These are phyloP conservation scores for Sebastolobus alascanus DNA, from an alignment of 2,797 vertebrate species.

Conservation along the genomic window DNA sequence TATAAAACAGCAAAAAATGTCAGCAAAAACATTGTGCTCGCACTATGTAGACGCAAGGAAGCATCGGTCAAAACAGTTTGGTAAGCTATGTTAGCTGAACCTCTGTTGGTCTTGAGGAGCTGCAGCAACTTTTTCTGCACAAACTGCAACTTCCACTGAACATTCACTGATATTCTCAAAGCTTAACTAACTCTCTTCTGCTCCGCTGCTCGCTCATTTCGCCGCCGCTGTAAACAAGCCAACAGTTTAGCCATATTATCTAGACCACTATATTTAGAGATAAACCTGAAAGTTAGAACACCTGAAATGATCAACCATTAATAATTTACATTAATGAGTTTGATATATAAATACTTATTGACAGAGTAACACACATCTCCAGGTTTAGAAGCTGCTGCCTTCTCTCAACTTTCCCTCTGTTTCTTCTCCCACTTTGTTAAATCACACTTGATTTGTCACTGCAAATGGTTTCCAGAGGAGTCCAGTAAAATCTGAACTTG, in stretches of 20 bases:
- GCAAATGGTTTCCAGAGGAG: constrained; percentile 51
- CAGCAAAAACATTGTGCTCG: neutral
- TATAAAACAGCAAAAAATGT: neutral
- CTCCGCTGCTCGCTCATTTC: no score
- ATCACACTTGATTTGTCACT: constrained; percentile 35
- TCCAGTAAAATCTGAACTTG: constrained; percentile 26
- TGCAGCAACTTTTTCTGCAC: no score
- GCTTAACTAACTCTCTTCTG: no score
- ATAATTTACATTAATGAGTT: neutral
- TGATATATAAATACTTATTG: neutral
- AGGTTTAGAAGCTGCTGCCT: neutral
- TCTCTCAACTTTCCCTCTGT: neutral
- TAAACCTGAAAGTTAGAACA: neutral
- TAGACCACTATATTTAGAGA: neutral
- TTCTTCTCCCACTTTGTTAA: constrained; percentile 23
- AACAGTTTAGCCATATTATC: neutral
- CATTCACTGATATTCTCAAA: no score
- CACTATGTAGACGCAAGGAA: no score
- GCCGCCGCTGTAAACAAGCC: no score
- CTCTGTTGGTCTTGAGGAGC: no score
- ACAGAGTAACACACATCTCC: neutral
- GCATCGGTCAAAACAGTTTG: no score
- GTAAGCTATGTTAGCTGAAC: no score
- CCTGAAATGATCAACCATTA: neutral
- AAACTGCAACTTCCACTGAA: no score